Conservation (phyloP, 2,888 invertebrate genomes). For the Pilophorus perplexus region DNA sequence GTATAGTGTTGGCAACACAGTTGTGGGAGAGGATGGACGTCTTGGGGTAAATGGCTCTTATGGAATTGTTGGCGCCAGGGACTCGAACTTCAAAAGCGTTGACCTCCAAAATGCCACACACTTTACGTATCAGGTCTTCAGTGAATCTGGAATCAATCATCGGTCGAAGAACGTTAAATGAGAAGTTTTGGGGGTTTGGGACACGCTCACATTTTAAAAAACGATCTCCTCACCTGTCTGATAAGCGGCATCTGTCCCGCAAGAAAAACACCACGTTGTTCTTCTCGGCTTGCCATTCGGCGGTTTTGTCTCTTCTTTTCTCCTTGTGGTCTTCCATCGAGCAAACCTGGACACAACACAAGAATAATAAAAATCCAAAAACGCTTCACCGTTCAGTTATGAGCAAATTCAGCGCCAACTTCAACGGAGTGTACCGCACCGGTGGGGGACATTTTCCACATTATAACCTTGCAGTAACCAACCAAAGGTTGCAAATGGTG, state of each 20-base stretch:
- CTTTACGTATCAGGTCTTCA: conserved; percentile 70
- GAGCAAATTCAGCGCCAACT: too few species aligned
- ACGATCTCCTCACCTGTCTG: too few species aligned
- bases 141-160: conserved; percentile 62
- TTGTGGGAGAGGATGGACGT: conserved; percentile 74
- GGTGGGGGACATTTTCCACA: too few species aligned
- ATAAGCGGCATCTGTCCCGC: conserved; percentile 68
- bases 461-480: too few species aligned
- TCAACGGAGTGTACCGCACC: too few species aligned
- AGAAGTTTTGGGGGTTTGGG: too few species aligned
- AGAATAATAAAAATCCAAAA: too few species aligned
- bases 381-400: too few species aligned
- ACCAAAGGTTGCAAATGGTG: too few species aligned
- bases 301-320: conserved; percentile 59
- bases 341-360: conserved; percentile 11
- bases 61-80: conserved; percentile 61
- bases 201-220: too few species aligned
- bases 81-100: conserved; percentile 59
- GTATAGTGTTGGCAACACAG: conserved; percentile 80
- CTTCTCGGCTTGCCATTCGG: conserved; percentile 70
- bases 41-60: conserved; percentile 74
- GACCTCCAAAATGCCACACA: conserved; percentile 75
- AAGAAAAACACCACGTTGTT: conserved; percentile 74
- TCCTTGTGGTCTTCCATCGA: conserved; percentile 71
- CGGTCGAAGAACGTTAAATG: too few species aligned